A percentile compares a stretch with the other conserved stretches of the same genome.
phyloP scores from a whole-genome alignment of 2,113 vertebrate species.

The Aythya baeri region DNA sequence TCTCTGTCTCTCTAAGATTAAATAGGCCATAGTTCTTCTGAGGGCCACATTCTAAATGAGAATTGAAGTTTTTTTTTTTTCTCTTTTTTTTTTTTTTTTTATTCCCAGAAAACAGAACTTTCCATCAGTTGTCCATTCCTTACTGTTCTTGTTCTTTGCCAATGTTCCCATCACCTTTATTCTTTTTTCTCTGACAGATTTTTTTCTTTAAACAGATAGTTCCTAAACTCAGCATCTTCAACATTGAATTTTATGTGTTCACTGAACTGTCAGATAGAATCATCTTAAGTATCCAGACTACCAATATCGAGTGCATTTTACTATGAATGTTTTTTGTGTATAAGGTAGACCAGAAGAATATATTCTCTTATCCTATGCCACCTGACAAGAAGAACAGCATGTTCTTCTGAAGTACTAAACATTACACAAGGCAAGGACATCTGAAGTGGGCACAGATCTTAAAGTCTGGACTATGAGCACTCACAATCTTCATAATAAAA shows the following conservation, averaged over 20 bases:
- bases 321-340: not conserved
- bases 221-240: not conserved
- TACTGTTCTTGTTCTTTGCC: not conserved
- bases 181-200: not conserved
- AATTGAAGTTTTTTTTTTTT: too few relatives aligned
- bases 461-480: not conserved
- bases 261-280: not conserved
- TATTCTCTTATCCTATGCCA: not conserved
- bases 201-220: not conserved
- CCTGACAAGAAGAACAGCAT: not conserved
- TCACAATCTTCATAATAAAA: not conserved
- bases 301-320: not conserved
- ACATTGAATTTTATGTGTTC: not conserved
- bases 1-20: not conserved
- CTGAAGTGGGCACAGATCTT: not conserved
- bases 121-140: not conserved
- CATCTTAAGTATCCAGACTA: not conserved
- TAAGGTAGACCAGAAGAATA: not conserved
- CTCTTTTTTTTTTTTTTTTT: not conserved
- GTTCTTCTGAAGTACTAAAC: not conserved
- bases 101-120: not conserved
- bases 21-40: not conserved
- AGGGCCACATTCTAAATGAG: not conserved
- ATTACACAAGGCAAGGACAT: not conserved
- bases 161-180: not conserved